Conservation (phyloP, 2,888 invertebrate species). For the Drosophila limbata region DNA sequence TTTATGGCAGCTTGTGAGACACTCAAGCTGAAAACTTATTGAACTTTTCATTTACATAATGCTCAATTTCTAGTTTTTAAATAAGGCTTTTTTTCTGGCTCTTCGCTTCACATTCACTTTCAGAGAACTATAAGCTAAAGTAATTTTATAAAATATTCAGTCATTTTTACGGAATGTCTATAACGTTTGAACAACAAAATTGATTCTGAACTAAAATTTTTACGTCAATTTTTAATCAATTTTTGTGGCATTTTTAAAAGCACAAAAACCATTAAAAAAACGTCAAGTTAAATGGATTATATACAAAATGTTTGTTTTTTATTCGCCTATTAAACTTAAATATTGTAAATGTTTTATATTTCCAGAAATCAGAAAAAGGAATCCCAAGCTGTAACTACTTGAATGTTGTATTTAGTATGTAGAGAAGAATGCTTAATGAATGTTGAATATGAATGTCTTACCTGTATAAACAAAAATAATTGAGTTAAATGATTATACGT, state of each 20-base stretch:
- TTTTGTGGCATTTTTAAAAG: too few species aligned
- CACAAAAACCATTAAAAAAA: too few species aligned
- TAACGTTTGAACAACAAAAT: too few species aligned
- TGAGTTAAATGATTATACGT: constrained; percentile 33
- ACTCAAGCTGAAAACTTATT: constrained; percentile 33
- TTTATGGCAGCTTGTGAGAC: constrained; percentile 31
- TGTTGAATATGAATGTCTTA: constrained; percentile 19
- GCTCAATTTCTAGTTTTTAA: constrained; percentile 5
- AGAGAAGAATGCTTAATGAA: constrained; percentile 13
- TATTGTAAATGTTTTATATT: constrained; percentile 4
- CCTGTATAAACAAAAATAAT: constrained; percentile 29
- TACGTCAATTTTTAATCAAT: too few species aligned
- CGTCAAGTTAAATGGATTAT: too few species aligned
- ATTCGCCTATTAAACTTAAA: background rate
- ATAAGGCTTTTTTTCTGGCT: background rate
- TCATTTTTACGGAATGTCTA: too few species aligned
- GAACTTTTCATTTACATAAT: constrained; percentile 43
- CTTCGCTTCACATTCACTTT: background rate
- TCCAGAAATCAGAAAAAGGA: constrained; percentile 25
- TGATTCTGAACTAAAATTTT: too few species aligned
- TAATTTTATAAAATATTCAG: too few species aligned
- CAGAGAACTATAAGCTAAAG: too few species aligned
- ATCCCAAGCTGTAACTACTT: constrained; percentile 38
- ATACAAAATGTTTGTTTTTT: background rate
- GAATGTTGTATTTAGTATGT: constrained; percentile 45